Percentiles rank a stretch among this genome's conserved stretches.
Conservation (phyloP, 2,797 vertebrate genomes). For the Rhabdophis nuchalis region DNA sequence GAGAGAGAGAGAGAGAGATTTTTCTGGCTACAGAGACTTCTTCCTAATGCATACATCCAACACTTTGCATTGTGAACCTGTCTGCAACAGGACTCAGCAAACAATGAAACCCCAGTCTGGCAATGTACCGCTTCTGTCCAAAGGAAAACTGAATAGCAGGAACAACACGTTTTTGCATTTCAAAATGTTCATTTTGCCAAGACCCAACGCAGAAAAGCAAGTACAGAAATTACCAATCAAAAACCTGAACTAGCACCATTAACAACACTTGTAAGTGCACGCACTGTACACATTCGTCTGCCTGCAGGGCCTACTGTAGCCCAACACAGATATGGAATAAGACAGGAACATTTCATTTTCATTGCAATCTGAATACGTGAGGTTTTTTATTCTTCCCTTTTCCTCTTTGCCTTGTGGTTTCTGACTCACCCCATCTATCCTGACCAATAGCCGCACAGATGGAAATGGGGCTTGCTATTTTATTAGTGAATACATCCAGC, state of each 20-base stretch:
- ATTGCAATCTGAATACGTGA: neutral
- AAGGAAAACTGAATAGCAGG: neutral
- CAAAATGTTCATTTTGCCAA: neutral
- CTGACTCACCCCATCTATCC: neutral
- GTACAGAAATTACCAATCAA: neutral
- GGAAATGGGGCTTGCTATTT: neutral
- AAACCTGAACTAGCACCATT: neutral
- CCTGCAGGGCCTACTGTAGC: neutral
- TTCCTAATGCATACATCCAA: neutral
- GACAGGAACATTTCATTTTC: neutral
- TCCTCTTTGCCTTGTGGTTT: neutral
- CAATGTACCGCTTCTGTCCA: neutral
- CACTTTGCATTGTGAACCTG: neutral
- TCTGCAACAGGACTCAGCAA: neutral
- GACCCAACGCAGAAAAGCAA: neutral
- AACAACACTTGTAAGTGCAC: neutral
- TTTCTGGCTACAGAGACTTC: neutral
- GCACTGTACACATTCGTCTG: neutral
- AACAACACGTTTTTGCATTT: neutral
- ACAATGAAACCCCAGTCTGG: neutral
- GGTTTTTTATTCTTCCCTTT: neutral
- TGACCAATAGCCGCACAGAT: neutral
- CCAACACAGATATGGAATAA: neutral
- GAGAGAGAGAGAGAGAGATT: neutral
- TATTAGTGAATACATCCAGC: neutral